phyloP scores from a whole-genome alignment of 2,113 vertebrate species.

The Verasper variegatus region DNA sequence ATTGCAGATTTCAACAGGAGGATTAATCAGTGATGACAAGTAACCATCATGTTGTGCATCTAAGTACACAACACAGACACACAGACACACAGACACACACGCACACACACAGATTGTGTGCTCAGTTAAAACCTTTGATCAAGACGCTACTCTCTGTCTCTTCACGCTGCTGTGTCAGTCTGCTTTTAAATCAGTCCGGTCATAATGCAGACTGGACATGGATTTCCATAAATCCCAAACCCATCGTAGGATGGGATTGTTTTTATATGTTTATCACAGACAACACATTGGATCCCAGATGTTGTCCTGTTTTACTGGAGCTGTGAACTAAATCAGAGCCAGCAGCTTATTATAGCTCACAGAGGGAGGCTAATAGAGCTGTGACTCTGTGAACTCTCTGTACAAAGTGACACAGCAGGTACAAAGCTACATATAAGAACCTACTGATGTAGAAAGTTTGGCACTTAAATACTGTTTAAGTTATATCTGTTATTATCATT shows the following conservation, averaged over 20 bases:
- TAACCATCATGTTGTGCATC: constrained; percentile 13
- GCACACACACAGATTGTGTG: background rate
- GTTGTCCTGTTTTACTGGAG: background rate
- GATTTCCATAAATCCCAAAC: constrained; percentile 8
- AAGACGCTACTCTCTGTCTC: background rate
- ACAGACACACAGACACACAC: background rate
- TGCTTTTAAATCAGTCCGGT: constrained; percentile 3
- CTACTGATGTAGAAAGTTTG: background rate
- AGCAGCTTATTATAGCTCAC: constrained; percentile 1
- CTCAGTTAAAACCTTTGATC: background rate
- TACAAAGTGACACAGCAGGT: too few species aligned
- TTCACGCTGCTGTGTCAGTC: background rate
- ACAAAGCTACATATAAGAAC: background rate
- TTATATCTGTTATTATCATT: background rate
- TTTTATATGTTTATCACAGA: constrained; percentile 9
- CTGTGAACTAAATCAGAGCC: background rate
- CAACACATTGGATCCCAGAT: background rate
- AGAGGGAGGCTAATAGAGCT: background rate
- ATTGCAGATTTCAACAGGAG: constrained; percentile 47
- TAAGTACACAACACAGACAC: background rate
- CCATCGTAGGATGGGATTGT: background rate
- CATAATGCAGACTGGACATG: background rate
- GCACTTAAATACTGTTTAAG: background rate
- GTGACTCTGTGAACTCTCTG: too few species aligned
- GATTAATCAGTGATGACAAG: constrained; percentile 67